phyloP scores from a whole-genome alignment of 2,797 vertebrate species.

The Choloepus didactylus region DNA sequence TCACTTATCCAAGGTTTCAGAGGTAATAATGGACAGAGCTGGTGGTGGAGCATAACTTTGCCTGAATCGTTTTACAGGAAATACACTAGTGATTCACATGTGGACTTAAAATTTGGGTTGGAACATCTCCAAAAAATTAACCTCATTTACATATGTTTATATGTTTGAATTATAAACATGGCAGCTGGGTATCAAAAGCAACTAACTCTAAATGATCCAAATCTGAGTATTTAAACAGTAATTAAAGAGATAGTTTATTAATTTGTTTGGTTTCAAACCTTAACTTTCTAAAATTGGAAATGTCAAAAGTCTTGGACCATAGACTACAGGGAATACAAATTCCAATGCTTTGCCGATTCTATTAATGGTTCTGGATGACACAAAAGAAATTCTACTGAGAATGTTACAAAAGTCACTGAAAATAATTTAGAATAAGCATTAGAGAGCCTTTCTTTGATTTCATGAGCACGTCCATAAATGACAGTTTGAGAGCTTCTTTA shows the following conservation, averaged over 20 bases:
- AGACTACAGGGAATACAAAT: neutral
- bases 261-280: conserved; percentile 24
- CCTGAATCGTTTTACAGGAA: neutral
- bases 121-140: neutral
- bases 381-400: neutral
- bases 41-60: neutral
- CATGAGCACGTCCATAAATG: neutral
- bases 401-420: conserved; percentile 2
- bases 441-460: neutral
- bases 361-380: neutral
- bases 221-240: conserved; percentile 8
- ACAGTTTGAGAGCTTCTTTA: neutral
- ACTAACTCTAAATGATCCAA: neutral
- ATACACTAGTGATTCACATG: neutral
- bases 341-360: neutral
- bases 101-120: neutral
- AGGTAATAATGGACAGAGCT: neutral
- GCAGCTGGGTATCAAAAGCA: neutral
- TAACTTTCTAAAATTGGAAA: conserved; percentile 45
- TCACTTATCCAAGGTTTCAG: neutral
- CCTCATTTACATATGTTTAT: neutral
- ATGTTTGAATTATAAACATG: conserved; percentile 11
- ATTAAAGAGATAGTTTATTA: neutral
- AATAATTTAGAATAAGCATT: conserved; percentile 21
- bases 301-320: neutral